A percentile compares a stretch with the other conserved stretches of the same genome.
These are phyloP conservation scores for Pyrocoelia pectoralis DNA, from an alignment of 2,888 invertebrate genomes.

Conservation along the genomic window DNA sequence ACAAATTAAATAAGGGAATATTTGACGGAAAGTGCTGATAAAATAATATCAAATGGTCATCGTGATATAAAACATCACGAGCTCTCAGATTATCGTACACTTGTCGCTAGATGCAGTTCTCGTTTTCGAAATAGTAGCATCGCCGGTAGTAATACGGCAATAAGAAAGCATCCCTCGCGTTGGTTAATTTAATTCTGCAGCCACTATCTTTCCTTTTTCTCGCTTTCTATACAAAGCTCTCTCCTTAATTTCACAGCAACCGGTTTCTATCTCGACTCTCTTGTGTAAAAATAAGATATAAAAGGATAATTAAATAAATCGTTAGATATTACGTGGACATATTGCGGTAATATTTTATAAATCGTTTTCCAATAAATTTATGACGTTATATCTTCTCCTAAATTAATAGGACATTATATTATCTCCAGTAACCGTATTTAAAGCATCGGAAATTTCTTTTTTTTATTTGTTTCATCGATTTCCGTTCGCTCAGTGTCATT, in stretches of 20 bases:
- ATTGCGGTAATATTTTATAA: neutral
- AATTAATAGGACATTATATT: constrained; percentile 29
- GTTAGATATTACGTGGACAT: constrained; percentile 6
- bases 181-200: neutral
- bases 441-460: constrained; percentile 25
- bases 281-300: neutral
- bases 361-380: neutral
- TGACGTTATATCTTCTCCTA: constrained; percentile 15
- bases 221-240: neutral
- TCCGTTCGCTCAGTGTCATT: constrained; percentile 19
- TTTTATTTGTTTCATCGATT: constrained; percentile 14
- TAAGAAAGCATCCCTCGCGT: constrained; percentile 1
- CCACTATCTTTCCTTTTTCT: neutral
- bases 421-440: constrained; percentile 25
- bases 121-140: neutral
- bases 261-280: neutral
- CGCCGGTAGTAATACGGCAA: neutral
- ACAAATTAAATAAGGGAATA: no score
- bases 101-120: neutral
- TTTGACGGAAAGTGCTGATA: no score
- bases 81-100: no score
- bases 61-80: no score
- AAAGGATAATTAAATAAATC: constrained; percentile 7
- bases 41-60: no score
- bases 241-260: neutral